Evolutionary conservation across 2,888 invertebrate species (phyloP).

Genomic region (Drosophila vallismaia): DNA sequence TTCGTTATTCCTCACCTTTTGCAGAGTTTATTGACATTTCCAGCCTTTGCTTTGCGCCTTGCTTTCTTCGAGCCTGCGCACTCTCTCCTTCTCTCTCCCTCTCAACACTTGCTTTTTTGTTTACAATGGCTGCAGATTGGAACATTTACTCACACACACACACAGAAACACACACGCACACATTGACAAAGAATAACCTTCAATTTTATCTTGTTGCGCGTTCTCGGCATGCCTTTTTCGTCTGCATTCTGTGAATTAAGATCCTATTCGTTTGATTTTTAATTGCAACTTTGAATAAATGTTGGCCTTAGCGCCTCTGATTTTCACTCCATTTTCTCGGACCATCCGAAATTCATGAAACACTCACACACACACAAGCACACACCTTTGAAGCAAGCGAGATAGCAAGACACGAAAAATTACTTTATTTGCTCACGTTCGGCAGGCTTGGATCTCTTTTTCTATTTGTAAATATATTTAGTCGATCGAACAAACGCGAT

Average conservation of each 20-base stretch:
- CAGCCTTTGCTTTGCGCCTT: constrained; percentile 72
- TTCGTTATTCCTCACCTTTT: constrained; percentile 79
- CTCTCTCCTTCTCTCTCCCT: constrained; percentile 23
- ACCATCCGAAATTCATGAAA: not conserved
- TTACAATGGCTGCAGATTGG: constrained; percentile 40
- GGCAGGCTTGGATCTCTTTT: not conserved
- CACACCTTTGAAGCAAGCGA: constrained; percentile 15
- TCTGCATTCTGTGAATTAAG: constrained; percentile 38
- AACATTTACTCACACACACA: constrained; percentile 7
- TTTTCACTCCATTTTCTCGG: constrained; percentile 11
- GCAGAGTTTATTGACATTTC: constrained; percentile 81
- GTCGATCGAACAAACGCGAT: not conserved
- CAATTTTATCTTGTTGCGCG: constrained; percentile 77
- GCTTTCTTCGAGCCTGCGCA: constrained; percentile 62
- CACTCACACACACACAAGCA: not conserved
- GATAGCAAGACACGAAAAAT: constrained; percentile 32
- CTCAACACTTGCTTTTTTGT: constrained; percentile 57
- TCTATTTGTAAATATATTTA: not conserved
- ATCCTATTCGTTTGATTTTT: constrained; percentile 33
- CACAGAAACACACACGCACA: constrained; percentile 34
- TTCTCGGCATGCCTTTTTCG: constrained; percentile 48
- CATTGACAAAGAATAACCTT: constrained; percentile 67
- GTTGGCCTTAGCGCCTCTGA: not conserved
- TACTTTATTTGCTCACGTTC: not conserved
- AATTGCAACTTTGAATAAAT: constrained; percentile 39